Evolutionary conservation across 2,797 vertebrate genomes (phyloP).

Genomic region (Anguilla marmorata): DNA sequence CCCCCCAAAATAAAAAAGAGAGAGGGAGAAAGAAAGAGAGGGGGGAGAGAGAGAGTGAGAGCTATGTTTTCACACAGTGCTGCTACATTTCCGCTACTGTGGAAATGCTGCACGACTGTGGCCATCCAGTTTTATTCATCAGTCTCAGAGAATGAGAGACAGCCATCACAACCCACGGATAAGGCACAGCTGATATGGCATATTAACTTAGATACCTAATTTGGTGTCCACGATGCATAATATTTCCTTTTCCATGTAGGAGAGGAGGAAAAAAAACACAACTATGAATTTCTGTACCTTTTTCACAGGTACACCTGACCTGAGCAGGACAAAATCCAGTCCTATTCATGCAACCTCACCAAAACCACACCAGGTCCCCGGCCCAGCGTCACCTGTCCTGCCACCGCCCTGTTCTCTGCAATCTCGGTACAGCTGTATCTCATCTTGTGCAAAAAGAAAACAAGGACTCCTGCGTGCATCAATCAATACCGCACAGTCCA

Average conservation of each 20-base stretch:
- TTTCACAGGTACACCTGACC: not conserved
- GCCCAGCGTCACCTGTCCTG: not conserved
- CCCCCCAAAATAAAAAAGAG: too few species aligned
- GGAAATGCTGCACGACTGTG: too few species aligned
- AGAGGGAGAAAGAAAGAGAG: too few species aligned
- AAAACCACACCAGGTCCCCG: not conserved
- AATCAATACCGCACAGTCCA: slow-evolving; percentile 52
- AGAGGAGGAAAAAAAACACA: not conserved
- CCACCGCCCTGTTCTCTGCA: not conserved
- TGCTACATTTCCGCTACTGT: not conserved
- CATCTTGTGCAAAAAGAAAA: not conserved
- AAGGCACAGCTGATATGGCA: too few species aligned
- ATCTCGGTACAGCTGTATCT: not conserved
- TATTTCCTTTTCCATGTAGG: not conserved
- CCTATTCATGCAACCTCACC: not conserved
- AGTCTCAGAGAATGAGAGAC: too few species aligned
- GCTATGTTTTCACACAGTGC: not conserved
- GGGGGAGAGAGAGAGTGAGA: too few species aligned
- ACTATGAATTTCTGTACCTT: not conserved
- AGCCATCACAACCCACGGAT: too few species aligned
- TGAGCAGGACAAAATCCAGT: not conserved
- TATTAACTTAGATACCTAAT: too few species aligned
- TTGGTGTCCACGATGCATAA: too few species aligned
- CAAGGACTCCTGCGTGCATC: not conserved
- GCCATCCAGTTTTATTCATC: not conserved